These are phyloP conservation scores for Apus apus DNA, from an alignment of 2,113 vertebrate genomes.

Conservation along the genomic window DNA sequence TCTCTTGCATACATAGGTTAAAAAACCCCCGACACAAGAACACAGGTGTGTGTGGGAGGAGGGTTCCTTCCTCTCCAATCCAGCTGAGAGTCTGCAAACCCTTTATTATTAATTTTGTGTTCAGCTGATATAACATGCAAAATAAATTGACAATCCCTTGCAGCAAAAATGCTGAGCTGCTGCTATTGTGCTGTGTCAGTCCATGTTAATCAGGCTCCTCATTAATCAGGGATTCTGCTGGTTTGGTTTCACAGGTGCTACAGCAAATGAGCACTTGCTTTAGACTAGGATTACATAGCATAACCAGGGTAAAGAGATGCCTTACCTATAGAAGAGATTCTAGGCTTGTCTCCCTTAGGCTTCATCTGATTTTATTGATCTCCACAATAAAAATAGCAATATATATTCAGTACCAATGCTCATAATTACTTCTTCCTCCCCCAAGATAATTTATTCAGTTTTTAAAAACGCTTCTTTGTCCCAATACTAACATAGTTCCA, in stretches of 20 bases:
- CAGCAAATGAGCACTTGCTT: neutral
- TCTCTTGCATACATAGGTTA: neutral
- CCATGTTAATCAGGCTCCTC: neutral
- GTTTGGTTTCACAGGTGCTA: neutral
- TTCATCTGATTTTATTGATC: neutral
- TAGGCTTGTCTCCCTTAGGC: neutral
- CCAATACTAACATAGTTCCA: neutral
- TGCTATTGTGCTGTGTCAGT: neutral
- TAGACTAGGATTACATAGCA: neutral
- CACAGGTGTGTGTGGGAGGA: rapidly evolving
- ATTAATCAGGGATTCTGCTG: neutral
- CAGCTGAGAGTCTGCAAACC: neutral
- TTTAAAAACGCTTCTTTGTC: neutral
- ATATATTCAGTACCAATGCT: neutral
- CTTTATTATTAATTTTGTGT: neutral
- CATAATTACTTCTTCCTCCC: neutral
- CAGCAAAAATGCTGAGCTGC: neutral
- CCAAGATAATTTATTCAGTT: neutral
- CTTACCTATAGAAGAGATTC: neutral
- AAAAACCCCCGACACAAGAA: neutral
- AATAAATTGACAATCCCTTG: neutral
- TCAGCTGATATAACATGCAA: neutral
- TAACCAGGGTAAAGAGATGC: neutral
- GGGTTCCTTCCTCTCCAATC: neutral
- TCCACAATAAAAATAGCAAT: neutral